Conservation (phyloP, 1,140 invertebrate species). For the Rhagoletis pomonella region DNA sequence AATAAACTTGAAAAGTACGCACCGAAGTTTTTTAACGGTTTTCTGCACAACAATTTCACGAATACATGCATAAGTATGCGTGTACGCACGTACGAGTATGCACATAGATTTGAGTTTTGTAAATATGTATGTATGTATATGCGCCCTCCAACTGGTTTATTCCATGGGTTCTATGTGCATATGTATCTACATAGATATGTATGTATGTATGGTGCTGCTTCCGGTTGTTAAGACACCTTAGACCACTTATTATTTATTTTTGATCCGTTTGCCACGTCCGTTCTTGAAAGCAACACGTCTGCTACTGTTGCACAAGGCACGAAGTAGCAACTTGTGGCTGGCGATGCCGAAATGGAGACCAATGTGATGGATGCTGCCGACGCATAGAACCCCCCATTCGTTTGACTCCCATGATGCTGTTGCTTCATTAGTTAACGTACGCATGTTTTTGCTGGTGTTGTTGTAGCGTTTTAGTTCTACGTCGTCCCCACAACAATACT, state of each 20-base stretch:
- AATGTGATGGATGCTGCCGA: conserved; percentile 34
- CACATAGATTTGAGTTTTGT: neutral
- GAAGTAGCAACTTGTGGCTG: conserved; percentile 35
- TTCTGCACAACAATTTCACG: neutral
- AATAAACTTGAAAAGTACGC: neutral
- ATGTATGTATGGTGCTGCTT: neutral
- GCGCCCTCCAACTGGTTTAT: neutral
- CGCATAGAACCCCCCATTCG: neutral
- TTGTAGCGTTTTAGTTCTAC: neutral
- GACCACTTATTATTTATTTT: neutral
- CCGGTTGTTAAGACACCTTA: neutral
- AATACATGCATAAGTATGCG: too few species aligned
- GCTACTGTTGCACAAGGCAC: conserved; percentile 24
- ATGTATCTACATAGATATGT: neutral
- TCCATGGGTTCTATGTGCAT: neutral
- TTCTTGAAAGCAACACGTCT: conserved; percentile 39
- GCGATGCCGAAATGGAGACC: neutral
- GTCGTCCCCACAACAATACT: neutral
- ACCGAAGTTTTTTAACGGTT: neutral
- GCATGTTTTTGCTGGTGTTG: neutral
- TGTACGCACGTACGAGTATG: neutral
- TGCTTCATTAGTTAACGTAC: neutral
- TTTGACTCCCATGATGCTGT: neutral
- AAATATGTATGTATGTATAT: neutral
- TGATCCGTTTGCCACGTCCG: conserved; percentile 32